phyloP scores from a whole-genome alignment of 2,888 invertebrate genomes.

The Monopis laevigella region DNA sequence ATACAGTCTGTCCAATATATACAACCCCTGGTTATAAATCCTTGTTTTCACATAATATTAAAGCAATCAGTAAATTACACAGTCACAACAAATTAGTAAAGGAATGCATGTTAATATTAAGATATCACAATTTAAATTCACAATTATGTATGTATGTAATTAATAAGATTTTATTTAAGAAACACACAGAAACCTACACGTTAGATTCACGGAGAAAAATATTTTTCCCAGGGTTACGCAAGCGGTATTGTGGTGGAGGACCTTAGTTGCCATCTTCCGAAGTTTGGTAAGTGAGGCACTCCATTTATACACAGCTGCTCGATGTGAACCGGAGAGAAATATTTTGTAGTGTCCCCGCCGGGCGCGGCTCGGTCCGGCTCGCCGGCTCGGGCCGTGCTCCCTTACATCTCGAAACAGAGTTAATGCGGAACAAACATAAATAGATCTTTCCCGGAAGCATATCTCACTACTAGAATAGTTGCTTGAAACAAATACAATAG shows the following conservation, averaged over 20 bases:
- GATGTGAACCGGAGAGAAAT: slow-evolving; percentile 68
- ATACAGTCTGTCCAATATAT: no score
- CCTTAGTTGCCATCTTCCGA: slow-evolving; percentile 67
- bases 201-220: slow-evolving; percentile 67
- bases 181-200: slow-evolving; percentile 61
- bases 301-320: slow-evolving; percentile 64
- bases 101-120: slow-evolving; percentile 4
- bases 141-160: background rate
- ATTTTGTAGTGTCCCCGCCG: slow-evolving; percentile 64
- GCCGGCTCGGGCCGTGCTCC: no score
- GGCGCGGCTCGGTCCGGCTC: background rate
- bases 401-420: no score
- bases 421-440: slow-evolving; percentile 64
- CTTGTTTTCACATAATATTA: background rate
- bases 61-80: background rate
- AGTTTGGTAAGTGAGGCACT: slow-evolving; percentile 68
- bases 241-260: slow-evolving; percentile 68
- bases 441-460: slow-evolving; percentile 64
- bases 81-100: background rate
- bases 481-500: slow-evolving; percentile 32
- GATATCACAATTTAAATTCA: slow-evolving; percentile 3
- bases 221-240: slow-evolving; percentile 68
- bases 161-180: slow-evolving; percentile 6
- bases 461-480: slow-evolving; percentile 49
- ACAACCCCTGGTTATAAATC: background rate